phyloP scores from a whole-genome alignment of 2,113 vertebrate genomes.

The Formicarius rufipectus region DNA sequence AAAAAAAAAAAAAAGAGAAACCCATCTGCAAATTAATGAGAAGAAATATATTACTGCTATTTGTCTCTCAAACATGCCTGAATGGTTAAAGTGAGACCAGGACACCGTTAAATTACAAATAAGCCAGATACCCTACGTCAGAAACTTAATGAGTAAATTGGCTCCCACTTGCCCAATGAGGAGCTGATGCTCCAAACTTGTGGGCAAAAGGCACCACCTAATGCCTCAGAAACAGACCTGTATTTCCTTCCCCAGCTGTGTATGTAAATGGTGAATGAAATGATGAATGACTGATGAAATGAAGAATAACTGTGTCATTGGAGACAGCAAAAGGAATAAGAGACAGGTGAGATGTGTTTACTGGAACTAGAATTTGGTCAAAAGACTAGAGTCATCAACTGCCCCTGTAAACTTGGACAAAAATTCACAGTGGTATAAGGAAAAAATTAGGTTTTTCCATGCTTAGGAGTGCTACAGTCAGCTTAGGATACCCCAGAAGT shows the following conservation, averaged over 20 bases:
- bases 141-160: background rate
- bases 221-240: background rate
- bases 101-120: background rate
- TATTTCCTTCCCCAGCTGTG: background rate
- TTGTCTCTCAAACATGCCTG: slow-evolving; percentile 12
- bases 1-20: background rate
- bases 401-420: background rate
- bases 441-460: background rate
- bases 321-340: background rate
- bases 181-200: background rate
- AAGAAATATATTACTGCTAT: slow-evolving; percentile 9
- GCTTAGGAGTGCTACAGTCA: background rate
- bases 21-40: slow-evolving; percentile 31
- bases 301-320: background rate
- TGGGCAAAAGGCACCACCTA: background rate
- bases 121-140: background rate
- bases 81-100: background rate
- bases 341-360: background rate
- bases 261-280: background rate
- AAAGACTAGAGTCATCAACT: background rate
- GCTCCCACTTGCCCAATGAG: background rate
- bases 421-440: background rate
- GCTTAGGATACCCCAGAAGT: background rate
- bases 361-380: background rate
- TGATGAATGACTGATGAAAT: background rate